Evolutionary conservation across 2,797 vertebrate genomes (phyloP), one percentile per base, ranked within the genome.

Genomic region (Mormyrus proboscirostris): DNA sequence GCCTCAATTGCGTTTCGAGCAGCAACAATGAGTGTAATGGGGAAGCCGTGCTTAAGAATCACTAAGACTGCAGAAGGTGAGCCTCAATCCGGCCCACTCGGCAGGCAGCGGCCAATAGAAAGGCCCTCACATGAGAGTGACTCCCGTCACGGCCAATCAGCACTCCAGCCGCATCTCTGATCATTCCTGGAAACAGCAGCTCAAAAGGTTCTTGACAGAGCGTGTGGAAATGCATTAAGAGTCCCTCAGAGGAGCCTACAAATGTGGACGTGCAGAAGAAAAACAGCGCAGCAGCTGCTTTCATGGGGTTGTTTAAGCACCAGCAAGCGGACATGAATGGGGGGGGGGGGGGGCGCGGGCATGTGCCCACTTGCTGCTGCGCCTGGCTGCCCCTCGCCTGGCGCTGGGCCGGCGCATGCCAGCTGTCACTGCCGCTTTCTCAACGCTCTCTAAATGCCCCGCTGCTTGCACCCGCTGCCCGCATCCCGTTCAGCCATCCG

Each of bases 341-440:
- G 50, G 10, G 50, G 49, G 49, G 9, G 49, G 49, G 2, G 49
- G 8, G 9, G 49, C 1, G 8, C 12, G 38, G 4, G 41, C 33
- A 76, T 82, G 38, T 8, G 33, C 49, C 9, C 59, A 1, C 19
- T 22, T 8, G 12, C 86, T 19, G 86, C 49, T 8, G 65, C 47
- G 86, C 76, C 51, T 57, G 62, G 57, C 49, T 85, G 65, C 47
- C 59, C 87, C 55, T 41, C 44, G 29, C 50, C 57, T 57, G 79
- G 85, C 38, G 53, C 25, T 14, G 6, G 53, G 49, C 65, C 85
- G 82, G 76, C 87, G 87, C 50, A 89, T 49, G 76, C 84, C 90
- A 91, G 90, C 89, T 91, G 89, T 87, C 88, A 87, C 53, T 25
- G 59, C 79, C 53, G 87, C 62, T 87, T 83, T n/a, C 55, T 87